Conservation (phyloP, 2,113 vertebrate species). For the Cygnus buccinator region DNA sequence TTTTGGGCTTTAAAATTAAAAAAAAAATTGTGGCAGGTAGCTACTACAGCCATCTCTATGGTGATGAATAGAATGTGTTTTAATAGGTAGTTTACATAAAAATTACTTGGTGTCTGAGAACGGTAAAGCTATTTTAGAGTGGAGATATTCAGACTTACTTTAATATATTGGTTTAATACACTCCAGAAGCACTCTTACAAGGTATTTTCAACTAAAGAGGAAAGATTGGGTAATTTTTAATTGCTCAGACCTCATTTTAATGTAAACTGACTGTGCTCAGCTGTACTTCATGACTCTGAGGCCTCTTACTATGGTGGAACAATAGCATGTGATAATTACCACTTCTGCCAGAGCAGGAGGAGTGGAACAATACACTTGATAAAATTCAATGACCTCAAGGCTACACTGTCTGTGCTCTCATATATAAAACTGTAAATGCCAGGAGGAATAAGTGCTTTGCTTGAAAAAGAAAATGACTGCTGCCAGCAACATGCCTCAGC, state of each 20-base stretch:
- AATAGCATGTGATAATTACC: slow-evolving; percentile 24
- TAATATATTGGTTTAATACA: neutral
- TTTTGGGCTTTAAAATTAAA: neutral
- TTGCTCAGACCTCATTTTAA: slow-evolving; percentile 20
- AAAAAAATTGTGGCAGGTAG: neutral
- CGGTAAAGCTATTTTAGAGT: neutral
- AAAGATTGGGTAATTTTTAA: slow-evolving; percentile 21
- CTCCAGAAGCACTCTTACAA: neutral
- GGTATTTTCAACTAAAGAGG: neutral
- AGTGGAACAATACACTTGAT: neutral
- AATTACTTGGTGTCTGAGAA: neutral
- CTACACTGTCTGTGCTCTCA: neutral
- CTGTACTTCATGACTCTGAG: neutral
- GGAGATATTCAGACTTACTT: neutral
- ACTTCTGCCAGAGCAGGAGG: neutral
- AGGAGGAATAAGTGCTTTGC: neutral
- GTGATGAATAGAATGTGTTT: neutral
- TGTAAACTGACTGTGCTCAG: slow-evolving; percentile 11
- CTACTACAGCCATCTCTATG: neutral
- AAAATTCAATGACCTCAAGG: neutral
- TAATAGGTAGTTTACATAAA: slow-evolving; percentile 1
- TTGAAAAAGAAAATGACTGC: neutral
- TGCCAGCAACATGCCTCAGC: neutral
- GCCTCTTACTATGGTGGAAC: neutral
- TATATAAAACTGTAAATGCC: slow-evolving; percentile 5